These are phyloP conservation scores for Sympetrum striolatum DNA, from an alignment of 2,888 invertebrate genomes.

Conservation along the genomic window DNA sequence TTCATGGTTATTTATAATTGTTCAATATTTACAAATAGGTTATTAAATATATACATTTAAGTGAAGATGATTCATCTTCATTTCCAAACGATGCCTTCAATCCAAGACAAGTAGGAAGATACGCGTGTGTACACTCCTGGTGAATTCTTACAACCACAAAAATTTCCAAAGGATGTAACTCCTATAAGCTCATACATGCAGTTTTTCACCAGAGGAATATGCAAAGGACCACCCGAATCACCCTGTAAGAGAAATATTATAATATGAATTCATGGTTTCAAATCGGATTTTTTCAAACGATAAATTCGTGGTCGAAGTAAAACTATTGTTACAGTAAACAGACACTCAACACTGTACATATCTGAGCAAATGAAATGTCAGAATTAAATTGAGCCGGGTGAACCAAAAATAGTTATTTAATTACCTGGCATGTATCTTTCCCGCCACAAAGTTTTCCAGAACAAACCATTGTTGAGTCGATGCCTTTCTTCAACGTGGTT, in stretches of 20 bases:
- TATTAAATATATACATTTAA: no score
- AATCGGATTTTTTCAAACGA: neutral
- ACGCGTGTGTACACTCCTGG: slow-evolving; percentile 70
- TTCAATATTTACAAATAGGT: no score
- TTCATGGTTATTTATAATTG: no score
- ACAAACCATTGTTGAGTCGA: slow-evolving; percentile 49
- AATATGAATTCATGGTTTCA: neutral
- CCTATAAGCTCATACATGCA: slow-evolving; percentile 66
- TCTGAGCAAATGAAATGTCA: neutral
- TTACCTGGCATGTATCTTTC: slow-evolving; percentile 54
- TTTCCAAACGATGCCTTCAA: slow-evolving; percentile 67
- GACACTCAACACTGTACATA: neutral
- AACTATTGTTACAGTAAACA: neutral
- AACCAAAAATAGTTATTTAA: slow-evolving; percentile 1
- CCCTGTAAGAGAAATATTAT: slow-evolving; percentile 61
- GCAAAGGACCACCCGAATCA: slow-evolving; percentile 77
- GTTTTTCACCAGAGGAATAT: slow-evolving; percentile 52
- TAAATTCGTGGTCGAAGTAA: neutral
- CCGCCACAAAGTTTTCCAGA: slow-evolving; percentile 51
- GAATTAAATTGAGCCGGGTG: neutral
- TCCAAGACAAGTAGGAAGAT: slow-evolving; percentile 65
- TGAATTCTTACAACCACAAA: slow-evolving; percentile 60
- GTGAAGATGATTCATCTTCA: neutral
- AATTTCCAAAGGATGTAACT: slow-evolving; percentile 64
- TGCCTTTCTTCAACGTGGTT: slow-evolving; percentile 46